A percentile compares a stretch with the other conserved stretches of the same genome.
Conservation (phyloP, 2,797 vertebrate species). For the Xiphorhynchus erythropygius region DNA sequence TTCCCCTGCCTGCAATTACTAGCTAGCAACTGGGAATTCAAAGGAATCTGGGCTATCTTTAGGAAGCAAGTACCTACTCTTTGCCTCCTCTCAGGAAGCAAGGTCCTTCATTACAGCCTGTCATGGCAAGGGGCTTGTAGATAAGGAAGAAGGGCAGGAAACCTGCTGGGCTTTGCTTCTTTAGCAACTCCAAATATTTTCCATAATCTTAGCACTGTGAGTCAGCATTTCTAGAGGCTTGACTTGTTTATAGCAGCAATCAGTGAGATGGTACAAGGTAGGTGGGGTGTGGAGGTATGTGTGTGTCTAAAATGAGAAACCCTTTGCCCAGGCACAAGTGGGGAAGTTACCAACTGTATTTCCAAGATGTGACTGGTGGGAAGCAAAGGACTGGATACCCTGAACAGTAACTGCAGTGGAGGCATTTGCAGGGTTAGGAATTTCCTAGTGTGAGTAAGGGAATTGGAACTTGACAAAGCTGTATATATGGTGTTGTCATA, state of each 20-base stretch:
- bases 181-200: constrained; percentile 29
- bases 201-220: not conserved
- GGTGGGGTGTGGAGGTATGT: not conserved
- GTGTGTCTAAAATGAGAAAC: constrained; percentile 3
- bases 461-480: not conserved
- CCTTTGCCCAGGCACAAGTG: not conserved
- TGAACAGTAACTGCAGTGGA: not conserved
- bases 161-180: not conserved
- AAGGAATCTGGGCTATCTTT: constrained; percentile 22
- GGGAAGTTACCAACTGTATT: not conserved
- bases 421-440: not conserved
- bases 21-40: not conserved
- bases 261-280: not conserved
- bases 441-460: not conserved
- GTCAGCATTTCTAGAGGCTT: constrained; percentile 52
- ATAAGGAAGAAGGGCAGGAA: constrained; percentile 46
- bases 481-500: not conserved
- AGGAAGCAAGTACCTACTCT: constrained; percentile 34
- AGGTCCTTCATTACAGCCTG: constrained; percentile 16
- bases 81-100: constrained; percentile 19
- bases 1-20: not conserved
- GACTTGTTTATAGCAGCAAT: constrained; percentile 26
- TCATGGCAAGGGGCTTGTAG: not conserved
- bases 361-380: not conserved
- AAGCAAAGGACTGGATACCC: not conserved